Evolutionary conservation across 1,140 invertebrate genomes (phyloP).

Genomic region (Ericerus pela): DNA sequence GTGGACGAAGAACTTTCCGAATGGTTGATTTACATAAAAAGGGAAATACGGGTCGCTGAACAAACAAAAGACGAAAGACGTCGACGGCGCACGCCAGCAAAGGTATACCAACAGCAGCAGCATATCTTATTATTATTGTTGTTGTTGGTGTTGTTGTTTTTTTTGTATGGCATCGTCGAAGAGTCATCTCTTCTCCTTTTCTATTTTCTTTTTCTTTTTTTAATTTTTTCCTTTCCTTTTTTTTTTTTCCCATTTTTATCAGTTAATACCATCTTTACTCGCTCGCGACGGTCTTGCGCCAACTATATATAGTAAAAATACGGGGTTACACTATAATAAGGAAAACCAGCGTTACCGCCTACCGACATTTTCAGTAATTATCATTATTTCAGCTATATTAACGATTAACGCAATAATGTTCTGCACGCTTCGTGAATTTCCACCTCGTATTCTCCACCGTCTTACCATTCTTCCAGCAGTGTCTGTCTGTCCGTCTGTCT

Average conservation of each 20-base stretch:
- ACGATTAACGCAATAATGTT: conserved; percentile 12
- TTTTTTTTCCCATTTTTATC: conserved; percentile 6
- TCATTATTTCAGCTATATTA: conserved; percentile 12
- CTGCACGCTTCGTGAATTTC: conserved; percentile 10
- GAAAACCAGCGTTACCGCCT: conserved; percentile 10
- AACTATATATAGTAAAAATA: conserved; percentile 4
- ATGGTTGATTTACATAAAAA: conserved; percentile 11
- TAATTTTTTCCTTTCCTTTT: too few species aligned
- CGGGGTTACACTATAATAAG: conserved; percentile 10
- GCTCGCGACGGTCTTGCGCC: conserved; percentile 9
- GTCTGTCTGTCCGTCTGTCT: too few species aligned
- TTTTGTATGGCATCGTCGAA: conserved; percentile 4
- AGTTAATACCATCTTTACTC: conserved; percentile 12
- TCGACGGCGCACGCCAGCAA: conserved; percentile 4
- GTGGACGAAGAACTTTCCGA: conserved; percentile 9
- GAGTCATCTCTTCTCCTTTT: too few species aligned
- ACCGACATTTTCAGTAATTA: conserved; percentile 11
- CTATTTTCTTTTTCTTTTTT: too few species aligned
- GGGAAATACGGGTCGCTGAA: conserved; percentile 10
- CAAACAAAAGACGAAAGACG: conserved; percentile 11
- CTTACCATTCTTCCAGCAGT: too few species aligned
- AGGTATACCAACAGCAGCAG: neutral
- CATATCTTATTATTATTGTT: too few species aligned
- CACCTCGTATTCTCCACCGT: too few species aligned
- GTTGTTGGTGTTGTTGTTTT: conserved; percentile 8